These are phyloP conservation scores for Penaeus vannamei DNA, from an alignment of 1,140 invertebrate species.

Conservation along the genomic window DNA sequence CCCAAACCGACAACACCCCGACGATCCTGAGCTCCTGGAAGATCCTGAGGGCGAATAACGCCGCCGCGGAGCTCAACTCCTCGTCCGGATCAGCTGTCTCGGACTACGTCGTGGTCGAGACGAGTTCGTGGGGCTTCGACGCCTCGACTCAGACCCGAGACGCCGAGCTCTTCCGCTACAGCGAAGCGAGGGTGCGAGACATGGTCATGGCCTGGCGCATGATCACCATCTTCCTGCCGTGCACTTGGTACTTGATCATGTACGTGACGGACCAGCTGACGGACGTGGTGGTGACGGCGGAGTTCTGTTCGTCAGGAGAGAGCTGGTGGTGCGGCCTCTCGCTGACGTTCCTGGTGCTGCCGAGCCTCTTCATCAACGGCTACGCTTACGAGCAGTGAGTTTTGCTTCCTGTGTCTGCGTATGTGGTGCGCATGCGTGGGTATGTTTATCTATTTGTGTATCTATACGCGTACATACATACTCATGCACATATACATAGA, in stretches of 20 bases:
- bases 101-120: constrained; percentile 50
- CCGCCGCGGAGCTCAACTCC: no score
- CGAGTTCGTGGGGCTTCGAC: constrained; percentile 24
- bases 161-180: constrained; percentile 47
- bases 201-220: constrained; percentile 56
- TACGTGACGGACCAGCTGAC: constrained; percentile 55
- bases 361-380: constrained; percentile 34
- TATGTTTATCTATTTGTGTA: no score
- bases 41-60: constrained; percentile 21
- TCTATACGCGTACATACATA: no score
- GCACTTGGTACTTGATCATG: constrained; percentile 53
- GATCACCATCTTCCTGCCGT: constrained; percentile 57
- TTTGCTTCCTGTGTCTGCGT: not conserved
- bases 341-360: constrained; percentile 40
- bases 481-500: no score
- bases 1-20: constrained; percentile 30
- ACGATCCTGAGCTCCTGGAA: constrained; percentile 47
- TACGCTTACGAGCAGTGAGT: constrained; percentile 58
- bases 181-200: constrained; percentile 28
- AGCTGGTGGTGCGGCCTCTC: constrained; percentile 51
- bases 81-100: not conserved
- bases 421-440: no score
- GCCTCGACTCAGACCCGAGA: constrained; percentile 32
- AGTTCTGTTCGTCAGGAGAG: constrained; percentile 29
- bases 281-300: constrained; percentile 8